Evolutionary conservation across 2,113 vertebrate species (phyloP), one percentile per base, ranked within the genome.

Genomic region (Bufo gargarizans): DNA sequence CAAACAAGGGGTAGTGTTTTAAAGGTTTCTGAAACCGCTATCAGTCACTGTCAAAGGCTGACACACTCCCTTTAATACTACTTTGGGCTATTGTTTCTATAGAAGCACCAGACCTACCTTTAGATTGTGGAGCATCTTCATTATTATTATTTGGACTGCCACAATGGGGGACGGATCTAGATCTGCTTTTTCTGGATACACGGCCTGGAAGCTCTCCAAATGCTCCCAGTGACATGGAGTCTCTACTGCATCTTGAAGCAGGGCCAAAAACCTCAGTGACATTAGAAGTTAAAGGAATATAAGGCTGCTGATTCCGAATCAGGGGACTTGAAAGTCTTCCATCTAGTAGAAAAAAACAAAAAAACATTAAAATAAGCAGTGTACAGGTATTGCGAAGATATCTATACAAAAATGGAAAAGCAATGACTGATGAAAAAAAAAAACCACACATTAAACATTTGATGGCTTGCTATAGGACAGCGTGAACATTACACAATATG

Each of bases 311-410:
- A 89, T 87, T 92, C 88, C 43, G 61, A 90, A 90, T 89, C 49
- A 91, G 91, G 91, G 92, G 91, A 84, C 90, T 95, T 89, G 92
- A 90, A 7, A 91, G 67, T 92, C 93, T 94, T 90, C 92, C 93
- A 86, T 95, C 91, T 94, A 90, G 63, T 6, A 78, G 74, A 61
- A 53, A 88, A 61, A 79, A 90, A 89, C 17, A 90, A 92, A 91
- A 19, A 90, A 92, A 91, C 45, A 82, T 82, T 3, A 16, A 50
- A 82, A 6, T 22, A 53, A 53, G 3, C n/a, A 11, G 55, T 45
- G 14, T 8, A 7, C 14, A 81, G 47, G 33, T 45, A 10, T 7
- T 20, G 1, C 22, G 4, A 77, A 22, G n/a, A 58, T 1, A 58
- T 3, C 77, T 77, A 47, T 20, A 71, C 11, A 58, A 58, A 33